Percentiles rank a stretch among this genome's conserved stretches.
phyloP scores from a whole-genome alignment of 2,888 invertebrate genomes.

The Cheilosia variabilis region DNA sequence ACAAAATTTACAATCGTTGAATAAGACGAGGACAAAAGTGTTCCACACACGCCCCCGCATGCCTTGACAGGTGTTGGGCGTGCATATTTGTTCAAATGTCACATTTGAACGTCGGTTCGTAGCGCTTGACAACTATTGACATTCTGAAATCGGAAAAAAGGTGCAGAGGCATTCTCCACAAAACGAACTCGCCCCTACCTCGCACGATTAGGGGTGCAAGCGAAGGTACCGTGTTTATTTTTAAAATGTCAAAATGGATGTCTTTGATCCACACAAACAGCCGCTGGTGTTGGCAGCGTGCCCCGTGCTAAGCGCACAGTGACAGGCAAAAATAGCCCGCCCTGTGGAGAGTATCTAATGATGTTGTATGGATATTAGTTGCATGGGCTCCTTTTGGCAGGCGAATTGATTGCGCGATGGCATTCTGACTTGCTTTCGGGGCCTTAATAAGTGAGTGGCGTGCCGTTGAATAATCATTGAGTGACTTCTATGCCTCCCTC shows the following conservation, averaged over 20 bases:
- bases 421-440: conserved; percentile 1
- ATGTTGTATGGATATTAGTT: neutral
- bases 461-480: conserved; percentile 47
- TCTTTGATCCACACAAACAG: neutral
- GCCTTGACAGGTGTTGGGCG: conserved; percentile 56
- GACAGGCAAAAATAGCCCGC: conserved; percentile 35
- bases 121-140: conserved; percentile 32
- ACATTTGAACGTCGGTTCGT: conserved; percentile 7
- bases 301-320: conserved; percentile 30
- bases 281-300: conserved; percentile 24
- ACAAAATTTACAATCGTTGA: conserved; percentile 58
- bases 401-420: conserved; percentile 39
- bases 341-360: conserved; percentile 21
- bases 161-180: neutral
- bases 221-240: neutral
- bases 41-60: conserved; percentile 56
- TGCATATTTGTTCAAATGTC: conserved; percentile 41
- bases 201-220: neutral
- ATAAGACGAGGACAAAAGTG: conserved; percentile 20
- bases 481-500: neutral
- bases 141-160: neutral
- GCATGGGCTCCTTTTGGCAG: conserved; percentile 13
- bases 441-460: conserved; percentile 62
- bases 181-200: neutral
- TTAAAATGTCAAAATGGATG: neutral